Evolutionary conservation across 2,888 invertebrate genomes (phyloP).

Genomic region (Drosophila atripex): DNA sequence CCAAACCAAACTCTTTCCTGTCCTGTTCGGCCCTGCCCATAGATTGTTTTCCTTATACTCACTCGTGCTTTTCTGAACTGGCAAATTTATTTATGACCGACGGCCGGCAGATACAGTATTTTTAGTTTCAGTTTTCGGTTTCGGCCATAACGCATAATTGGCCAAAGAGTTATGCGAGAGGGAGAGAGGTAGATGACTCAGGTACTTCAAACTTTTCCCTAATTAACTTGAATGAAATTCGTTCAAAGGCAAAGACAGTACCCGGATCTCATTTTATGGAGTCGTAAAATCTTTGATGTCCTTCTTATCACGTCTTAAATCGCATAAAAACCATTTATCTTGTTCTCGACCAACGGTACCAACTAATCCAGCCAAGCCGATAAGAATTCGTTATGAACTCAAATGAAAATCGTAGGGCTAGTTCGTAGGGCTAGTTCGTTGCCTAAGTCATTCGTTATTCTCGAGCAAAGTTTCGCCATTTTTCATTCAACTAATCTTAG

Average conservation of each 20-base stretch:
- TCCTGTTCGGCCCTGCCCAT: conserved; percentile 64
- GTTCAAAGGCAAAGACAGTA: conserved; percentile 1
- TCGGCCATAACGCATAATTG: conserved; percentile 67
- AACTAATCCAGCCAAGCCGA: neutral
- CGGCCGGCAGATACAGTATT: conserved; percentile 58
- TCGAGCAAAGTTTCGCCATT: neutral
- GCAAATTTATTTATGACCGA: conserved; percentile 71
- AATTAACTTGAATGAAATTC: conserved; percentile 28
- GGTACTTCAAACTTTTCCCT: conserved; percentile 24
- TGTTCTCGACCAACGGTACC: conserved; percentile 12
- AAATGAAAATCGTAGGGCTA: neutral
- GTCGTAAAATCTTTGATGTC: conserved; percentile 11
- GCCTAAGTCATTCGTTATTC: conserved; percentile 16
- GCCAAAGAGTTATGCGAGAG: conserved; percentile 58
- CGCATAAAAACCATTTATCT: conserved; percentile 12
- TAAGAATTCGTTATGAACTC: conserved; percentile 1
- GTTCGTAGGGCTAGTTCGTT: conserved; percentile 27
- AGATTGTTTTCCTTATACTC: conserved; percentile 52
- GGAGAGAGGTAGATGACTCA: conserved; percentile 57
- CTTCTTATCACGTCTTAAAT: conserved; percentile 11
- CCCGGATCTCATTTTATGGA: neutral
- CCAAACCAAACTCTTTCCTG: conserved; percentile 16
- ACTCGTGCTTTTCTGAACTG: conserved; percentile 42
- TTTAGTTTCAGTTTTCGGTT: conserved; percentile 55
- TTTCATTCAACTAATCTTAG: conserved; percentile 26